Evolutionary conservation across 2,113 vertebrate genomes (phyloP), one percentile per base, ranked within the genome.

Genomic region (Bungarus multicinctus): DNA sequence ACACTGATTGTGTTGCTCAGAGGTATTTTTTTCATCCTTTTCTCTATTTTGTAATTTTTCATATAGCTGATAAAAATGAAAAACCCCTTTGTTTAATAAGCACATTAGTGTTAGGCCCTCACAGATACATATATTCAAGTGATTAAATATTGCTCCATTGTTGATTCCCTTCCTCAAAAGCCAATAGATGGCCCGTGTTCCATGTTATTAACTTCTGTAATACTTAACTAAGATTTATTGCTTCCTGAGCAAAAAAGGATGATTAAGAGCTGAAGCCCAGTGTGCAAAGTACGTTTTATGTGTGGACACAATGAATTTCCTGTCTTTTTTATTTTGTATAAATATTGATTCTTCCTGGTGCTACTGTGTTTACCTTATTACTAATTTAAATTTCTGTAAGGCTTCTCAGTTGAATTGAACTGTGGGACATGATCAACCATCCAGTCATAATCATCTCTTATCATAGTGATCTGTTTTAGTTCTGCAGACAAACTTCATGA

Each of bases 61-160:
- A 58, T 14, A 7, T 27, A 34, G 34, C 81, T 96, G 90, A 86
- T 95, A 95, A 95, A 60, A 95, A 95, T 93, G 64, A 94, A 93
- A 94, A 88, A 87, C 34, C 92, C 53, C 34, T 93, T 95, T 95
- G 92, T 87, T 90, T 92, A 93, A 30, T 20, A 64, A 90, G 91
- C 92, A 94, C 95, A 27, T 58, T 16, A 94, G 89, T 14, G 5
- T 0, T 54, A 94, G 94, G 94, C 94, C 93, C 93, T 88, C 91
- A 92, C 5, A 54, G 53, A 2, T 64, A 58, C 94, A n/a, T 9
- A 1, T 89, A 94, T 54, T 96, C 95, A 97, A 96, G 96, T 60
- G 74, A 57, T 20, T 64, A 11, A 60, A 89, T 50, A 9, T 96
- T n/a, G 23, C 93, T 96, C 92, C 90, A 52, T 94, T 52, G 30